These are phyloP conservation scores for Sturnus vulgaris DNA, from an alignment of 2,113 vertebrate genomes.

Conservation along the genomic window DNA sequence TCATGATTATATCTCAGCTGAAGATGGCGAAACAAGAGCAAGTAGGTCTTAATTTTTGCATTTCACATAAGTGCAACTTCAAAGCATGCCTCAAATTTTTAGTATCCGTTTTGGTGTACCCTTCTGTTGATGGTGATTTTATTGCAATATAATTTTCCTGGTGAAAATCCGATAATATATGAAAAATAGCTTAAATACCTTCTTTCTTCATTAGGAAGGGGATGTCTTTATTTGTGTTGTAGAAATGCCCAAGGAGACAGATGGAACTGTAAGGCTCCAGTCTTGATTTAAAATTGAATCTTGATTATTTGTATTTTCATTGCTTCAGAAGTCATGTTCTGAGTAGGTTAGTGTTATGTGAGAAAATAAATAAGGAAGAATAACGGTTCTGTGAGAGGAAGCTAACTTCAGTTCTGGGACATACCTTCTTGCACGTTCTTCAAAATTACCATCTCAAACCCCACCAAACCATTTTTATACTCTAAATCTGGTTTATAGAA, in stretches of 20 bases:
- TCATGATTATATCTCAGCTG: constrained; percentile 76
- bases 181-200: neutral
- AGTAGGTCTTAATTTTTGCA: constrained; percentile 80
- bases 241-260: neutral
- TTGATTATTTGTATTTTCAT: neutral
- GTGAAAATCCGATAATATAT: neutral
- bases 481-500: neutral
- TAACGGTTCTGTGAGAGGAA: neutral
- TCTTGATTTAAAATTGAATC: neutral
- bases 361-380: neutral
- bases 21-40: constrained; percentile 90
- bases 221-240: neutral
- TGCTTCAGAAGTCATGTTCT: neutral
- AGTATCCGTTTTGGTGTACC: neutral
- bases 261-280: neutral
- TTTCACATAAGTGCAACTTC: neutral
- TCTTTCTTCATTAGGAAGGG: neutral
- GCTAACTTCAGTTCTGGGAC: neutral
- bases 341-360: neutral
- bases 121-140: neutral
- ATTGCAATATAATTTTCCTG: neutral
- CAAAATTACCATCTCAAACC: neutral
- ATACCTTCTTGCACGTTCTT: neutral
- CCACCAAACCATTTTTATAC: neutral
- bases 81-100: neutral